A percentile compares a stretch with the other conserved stretches of the same genome.
phyloP scores from a whole-genome alignment of 2,113 vertebrate species.

The Protomyctophum bolini region DNA sequence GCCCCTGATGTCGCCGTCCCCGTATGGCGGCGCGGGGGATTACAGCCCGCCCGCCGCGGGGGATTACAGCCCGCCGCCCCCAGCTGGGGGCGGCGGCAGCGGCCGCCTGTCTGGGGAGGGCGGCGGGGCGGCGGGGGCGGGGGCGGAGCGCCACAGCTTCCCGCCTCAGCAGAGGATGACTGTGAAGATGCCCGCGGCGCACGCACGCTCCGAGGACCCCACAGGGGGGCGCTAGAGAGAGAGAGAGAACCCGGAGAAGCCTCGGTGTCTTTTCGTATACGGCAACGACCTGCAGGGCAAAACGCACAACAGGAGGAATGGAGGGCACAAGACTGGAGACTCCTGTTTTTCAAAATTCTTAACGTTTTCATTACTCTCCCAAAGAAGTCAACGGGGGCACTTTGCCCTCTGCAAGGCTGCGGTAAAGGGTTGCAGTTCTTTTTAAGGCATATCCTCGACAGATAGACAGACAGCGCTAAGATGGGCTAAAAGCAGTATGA shows the following conservation, averaged over 20 bases:
- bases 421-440: slow-evolving; percentile 48
- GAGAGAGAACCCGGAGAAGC: slow-evolving; percentile 46
- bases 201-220: slow-evolving; percentile 76
- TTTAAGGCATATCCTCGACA: slow-evolving; percentile 52
- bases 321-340: slow-evolving; percentile 39
- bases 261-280: slow-evolving; percentile 20
- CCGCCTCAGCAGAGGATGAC: slow-evolving; percentile 69
- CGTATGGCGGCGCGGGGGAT: slow-evolving; percentile 77
- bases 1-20: slow-evolving; percentile 76
- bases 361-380: slow-evolving; percentile 68
- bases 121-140: slow-evolving; percentile 19
- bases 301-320: slow-evolving; percentile 6
- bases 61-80: no score
- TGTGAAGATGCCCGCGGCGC: slow-evolving; percentile 70
- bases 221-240: slow-evolving; percentile 73
- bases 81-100: slow-evolving; percentile 27
- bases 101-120: slow-evolving; percentile 72
- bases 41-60: slow-evolving; percentile 73
- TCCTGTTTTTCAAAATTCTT: slow-evolving; percentile 36
- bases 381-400: slow-evolving; percentile 61
- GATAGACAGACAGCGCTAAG: slow-evolving; percentile 47
- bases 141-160: slow-evolving; percentile 68
- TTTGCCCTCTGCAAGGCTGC: slow-evolving; percentile 34
- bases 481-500: slow-evolving; percentile 33
- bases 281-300: slow-evolving; percentile 53